Evolutionary conservation across 2,113 vertebrate species (phyloP).

Genomic region (Corapipo altera): DNA sequence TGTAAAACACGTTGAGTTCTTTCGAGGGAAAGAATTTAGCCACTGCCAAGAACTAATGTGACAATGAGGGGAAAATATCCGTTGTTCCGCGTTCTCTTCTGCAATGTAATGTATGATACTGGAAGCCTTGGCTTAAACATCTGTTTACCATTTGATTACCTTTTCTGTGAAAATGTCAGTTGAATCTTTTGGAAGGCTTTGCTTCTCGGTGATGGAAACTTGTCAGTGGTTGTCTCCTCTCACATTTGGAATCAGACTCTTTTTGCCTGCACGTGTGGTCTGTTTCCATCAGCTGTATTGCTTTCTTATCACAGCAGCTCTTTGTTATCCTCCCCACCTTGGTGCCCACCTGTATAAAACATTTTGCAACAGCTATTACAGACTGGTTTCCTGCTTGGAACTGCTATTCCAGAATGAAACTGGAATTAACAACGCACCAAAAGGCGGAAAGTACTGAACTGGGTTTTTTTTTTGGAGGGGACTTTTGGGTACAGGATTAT

Average conservation of each 20-base stretch:
- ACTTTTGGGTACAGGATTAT: no score
- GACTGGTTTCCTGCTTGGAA: background rate
- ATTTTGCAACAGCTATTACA: background rate
- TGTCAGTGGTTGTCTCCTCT: background rate
- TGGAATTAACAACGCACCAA: background rate
- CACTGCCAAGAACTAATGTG: background rate
- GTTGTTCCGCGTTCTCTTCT: background rate
- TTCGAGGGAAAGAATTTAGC: background rate
- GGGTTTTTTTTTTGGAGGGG: no score
- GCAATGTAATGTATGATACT: background rate
- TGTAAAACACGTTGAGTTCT: background rate
- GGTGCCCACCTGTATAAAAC: background rate
- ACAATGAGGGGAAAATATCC: background rate
- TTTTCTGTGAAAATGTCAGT: background rate
- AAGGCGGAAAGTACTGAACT: no score
- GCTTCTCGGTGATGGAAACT: background rate
- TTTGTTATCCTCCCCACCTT: background rate
- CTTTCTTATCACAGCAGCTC: background rate
- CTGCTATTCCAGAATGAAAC: background rate
- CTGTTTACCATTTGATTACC: background rate
- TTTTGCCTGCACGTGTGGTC: background rate
- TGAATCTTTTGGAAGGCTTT: background rate
- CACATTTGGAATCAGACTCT: background rate
- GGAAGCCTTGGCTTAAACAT: background rate
- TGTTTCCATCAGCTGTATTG: rapidly evolving